Conservation (phyloP, 2,888 invertebrate species). For the Patella ulyssiponensis region DNA sequence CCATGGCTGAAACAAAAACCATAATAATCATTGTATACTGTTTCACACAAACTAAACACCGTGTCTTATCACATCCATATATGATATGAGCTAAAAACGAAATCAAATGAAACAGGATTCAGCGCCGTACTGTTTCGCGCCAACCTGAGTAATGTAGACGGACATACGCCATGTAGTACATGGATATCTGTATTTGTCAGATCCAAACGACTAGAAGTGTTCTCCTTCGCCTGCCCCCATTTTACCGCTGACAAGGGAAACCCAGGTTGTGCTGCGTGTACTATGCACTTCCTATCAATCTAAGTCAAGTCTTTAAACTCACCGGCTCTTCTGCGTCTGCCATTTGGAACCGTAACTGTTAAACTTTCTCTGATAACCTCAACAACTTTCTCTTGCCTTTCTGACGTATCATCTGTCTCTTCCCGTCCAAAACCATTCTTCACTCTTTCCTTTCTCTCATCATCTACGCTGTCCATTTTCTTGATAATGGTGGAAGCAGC, state of each 20-base stretch:
- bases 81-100: no score
- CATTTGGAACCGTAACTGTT: slow-evolving; percentile 22
- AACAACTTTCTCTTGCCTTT: slow-evolving; percentile 9
- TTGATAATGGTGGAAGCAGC: slow-evolving; percentile 30
- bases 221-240: no score
- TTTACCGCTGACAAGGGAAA: neutral
- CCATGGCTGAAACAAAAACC: slow-evolving; percentile 10
- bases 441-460: slow-evolving; percentile 31
- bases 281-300: neutral
- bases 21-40: no score
- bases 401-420: slow-evolving; percentile 5
- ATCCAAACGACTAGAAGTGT: no score
- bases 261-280: slow-evolving; percentile 6
- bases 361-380: slow-evolving; percentile 20
- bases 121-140: no score
- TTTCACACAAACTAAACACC: no score
- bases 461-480: slow-evolving; percentile 31
- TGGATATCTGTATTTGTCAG: no score
- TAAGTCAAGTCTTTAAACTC: neutral
- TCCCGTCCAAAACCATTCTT: slow-evolving; percentile 38
- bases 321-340: slow-evolving; percentile 19
- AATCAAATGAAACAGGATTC: no score
- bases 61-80: no score
- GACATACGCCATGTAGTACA: no score
- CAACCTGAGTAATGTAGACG: no score